A percentile compares a stretch with the other conserved stretches of the same genome.
Conservation (phyloP, 2,888 invertebrate genomes). For the Harpalus rufipes region DNA sequence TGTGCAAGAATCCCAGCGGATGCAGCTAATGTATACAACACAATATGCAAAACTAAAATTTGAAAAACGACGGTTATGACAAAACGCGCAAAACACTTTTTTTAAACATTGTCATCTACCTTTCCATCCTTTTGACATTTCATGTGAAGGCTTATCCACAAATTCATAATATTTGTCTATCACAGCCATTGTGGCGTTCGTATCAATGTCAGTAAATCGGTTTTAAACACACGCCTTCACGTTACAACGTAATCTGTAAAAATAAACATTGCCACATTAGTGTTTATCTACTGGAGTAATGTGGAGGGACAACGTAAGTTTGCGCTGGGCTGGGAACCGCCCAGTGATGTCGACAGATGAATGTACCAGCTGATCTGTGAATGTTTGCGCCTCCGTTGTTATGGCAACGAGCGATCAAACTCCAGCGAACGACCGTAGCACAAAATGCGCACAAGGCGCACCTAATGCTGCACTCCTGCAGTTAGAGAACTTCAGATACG, state of each 20-base stretch:
- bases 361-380: constrained; percentile 62
- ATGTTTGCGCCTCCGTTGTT: constrained; percentile 64
- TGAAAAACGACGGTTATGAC: neutral
- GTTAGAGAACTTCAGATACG: constrained; percentile 6
- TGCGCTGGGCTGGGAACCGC: constrained; percentile 56
- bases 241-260: constrained; percentile 69
- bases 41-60: constrained; percentile 48
- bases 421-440: constrained; percentile 10
- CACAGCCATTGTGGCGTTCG: constrained; percentile 66
- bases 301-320: constrained; percentile 43
- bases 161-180: constrained; percentile 71
- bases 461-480: neutral
- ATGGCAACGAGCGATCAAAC: constrained; percentile 57
- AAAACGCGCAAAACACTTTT: constrained; percentile 8
- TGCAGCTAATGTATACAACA: constrained; percentile 40
- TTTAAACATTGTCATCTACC: constrained; percentile 68
- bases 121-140: constrained; percentile 72
- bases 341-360: constrained; percentile 63
- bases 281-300: constrained; percentile 54
- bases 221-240: constrained; percentile 52
- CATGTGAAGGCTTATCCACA: constrained; percentile 70
- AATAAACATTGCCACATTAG: constrained; percentile 73
- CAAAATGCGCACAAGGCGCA: neutral
- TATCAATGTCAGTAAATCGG: constrained; percentile 27
- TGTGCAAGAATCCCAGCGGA: constrained; percentile 16